Percentiles rank a stretch among this genome's conserved stretches.
These are phyloP conservation scores for Leistus spinibarbis DNA, from an alignment of 2,888 invertebrate species.

Conservation along the genomic window DNA sequence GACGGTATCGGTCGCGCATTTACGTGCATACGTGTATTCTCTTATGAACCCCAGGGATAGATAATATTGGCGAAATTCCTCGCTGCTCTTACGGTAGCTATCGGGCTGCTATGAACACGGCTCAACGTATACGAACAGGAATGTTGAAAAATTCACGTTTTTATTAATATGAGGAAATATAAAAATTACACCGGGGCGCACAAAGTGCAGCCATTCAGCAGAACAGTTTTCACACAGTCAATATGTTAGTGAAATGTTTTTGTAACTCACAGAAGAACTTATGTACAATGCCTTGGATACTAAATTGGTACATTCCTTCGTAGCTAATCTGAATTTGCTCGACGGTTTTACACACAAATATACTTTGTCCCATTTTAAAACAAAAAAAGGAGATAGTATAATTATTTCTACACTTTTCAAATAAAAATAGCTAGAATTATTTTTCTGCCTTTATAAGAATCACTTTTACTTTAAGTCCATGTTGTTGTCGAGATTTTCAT, in stretches of 20 bases:
- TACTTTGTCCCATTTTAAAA: no score
- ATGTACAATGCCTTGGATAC: neutral
- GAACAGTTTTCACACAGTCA: neutral
- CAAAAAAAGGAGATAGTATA: no score
- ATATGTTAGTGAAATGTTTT: neutral
- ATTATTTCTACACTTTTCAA: no score
- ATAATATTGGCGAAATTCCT: neutral
- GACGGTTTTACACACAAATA: no score
- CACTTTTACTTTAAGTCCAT: no score
- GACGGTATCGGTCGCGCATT: neutral
- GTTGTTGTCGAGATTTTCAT: no score
- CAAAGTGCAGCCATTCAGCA: no score
- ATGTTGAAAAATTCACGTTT: constrained; percentile 9
- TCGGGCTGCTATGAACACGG: neutral
- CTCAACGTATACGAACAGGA: neutral
- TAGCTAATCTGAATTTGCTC: no score
- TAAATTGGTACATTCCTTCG: neutral
- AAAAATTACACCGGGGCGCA: no score
- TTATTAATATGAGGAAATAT: neutral
- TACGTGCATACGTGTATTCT: neutral
- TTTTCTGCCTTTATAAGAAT: no score
- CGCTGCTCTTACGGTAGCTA: neutral
- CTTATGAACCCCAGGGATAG: neutral
- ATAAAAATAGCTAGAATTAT: no score
- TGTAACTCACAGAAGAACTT: neutral